These are phyloP conservation scores for Capromys pilorides DNA, from an alignment of 2,797 vertebrate species.

Conservation along the genomic window DNA sequence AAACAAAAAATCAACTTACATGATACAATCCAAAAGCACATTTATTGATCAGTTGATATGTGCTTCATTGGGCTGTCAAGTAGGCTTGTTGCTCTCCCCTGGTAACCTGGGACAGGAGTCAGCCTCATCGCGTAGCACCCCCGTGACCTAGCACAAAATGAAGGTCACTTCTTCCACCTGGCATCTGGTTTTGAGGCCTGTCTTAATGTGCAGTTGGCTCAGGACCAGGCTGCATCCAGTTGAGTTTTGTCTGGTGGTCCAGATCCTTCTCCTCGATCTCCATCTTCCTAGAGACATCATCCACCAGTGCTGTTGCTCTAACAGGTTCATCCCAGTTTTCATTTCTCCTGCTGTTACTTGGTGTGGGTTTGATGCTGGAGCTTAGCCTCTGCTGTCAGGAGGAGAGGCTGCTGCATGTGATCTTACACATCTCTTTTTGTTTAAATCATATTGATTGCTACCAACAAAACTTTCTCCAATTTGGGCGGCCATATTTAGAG, in stretches of 20 bases:
- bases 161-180: background rate
- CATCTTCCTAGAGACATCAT: background rate
- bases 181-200: background rate
- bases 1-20: background rate
- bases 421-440: background rate
- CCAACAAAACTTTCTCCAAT: background rate
- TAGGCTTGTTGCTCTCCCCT: background rate
- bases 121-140: background rate
- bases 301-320: background rate
- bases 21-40: background rate
- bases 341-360: background rate
- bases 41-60: background rate
- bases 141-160: background rate
- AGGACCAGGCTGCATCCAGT: background rate
- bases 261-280: background rate
- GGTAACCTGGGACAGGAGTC: background rate
- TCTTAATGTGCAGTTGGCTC: background rate
- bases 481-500: background rate
- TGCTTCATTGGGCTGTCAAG: background rate
- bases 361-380: background rate
- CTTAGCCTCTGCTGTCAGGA: background rate
- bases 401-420: too few species aligned
- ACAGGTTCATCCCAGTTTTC: background rate
- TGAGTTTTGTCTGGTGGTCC: background rate
- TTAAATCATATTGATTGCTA: background rate